Base-by-base conservation (phyloP, 2,113 vertebrate species). In the Thryonomys swinderianus region DNA sequence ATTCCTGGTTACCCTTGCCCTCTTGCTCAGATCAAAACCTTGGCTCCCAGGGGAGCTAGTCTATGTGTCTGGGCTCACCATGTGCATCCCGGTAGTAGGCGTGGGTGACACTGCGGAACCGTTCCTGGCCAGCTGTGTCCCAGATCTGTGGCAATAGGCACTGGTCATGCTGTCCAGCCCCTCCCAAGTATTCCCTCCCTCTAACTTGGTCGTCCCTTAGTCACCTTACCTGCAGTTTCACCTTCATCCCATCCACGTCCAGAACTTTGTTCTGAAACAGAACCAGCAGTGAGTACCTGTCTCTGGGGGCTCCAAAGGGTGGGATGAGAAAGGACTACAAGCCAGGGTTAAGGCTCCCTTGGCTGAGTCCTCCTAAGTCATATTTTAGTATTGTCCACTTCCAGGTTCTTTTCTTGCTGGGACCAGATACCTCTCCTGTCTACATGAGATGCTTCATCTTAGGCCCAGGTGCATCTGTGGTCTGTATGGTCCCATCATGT, bases 191-290 rank as follows among this genome's bases (percentile, higher is more conserved):
- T 5, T 23, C 81, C 18, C 48, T 30, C 0, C 71, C 42, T 74
- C 67, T 51, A 21, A 1, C 40, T 21, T 11, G 6, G 40, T 67
- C 34, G 12, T 25, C 53, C n/a, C 71, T 18, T 40, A 23, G 11
- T 71, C n/a, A 51, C 3, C 98, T 69, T 98, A 99, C 99, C 99
- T 99, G 99, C 74, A 99, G 97, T 98, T 99, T 99, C 95, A 99
- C 99, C 97, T 99, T 99, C 97, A 99, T 98, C 17, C 99, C 99
- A 21, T 99, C 99, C 97, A 99, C 99, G 0, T 98, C 98, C 98
- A 99, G 96, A 95, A 99, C 99, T 98, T 99, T 99, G 96, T 99
- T 99, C 99, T 99, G 99, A 86, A 99, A 99, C 90, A 94, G 66
- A 97, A 93, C 32, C 92, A 94, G 62, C 45, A 59, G 27, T 17